These are phyloP conservation scores for Nasonia longicornis DNA, from an alignment of 1,140 invertebrate species.

Conservation along the genomic window DNA sequence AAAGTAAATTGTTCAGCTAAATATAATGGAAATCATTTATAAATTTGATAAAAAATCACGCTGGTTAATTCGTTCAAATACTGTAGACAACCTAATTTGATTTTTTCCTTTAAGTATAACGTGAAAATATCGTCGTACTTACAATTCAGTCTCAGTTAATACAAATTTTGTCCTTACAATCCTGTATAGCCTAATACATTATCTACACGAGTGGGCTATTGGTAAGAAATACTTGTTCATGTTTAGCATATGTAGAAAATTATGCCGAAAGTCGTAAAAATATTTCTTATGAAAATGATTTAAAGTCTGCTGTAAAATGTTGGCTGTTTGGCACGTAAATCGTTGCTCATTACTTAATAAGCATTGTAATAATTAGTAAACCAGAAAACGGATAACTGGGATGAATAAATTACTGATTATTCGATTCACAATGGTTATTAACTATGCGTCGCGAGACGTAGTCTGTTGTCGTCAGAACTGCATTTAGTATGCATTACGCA, in stretches of 20 bases:
- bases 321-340: conserved; percentile 18
- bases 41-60: background rate
- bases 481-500: background rate
- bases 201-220: conserved; percentile 13
- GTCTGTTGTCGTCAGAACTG: background rate
- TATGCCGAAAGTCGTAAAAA: background rate
- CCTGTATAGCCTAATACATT: conserved; percentile 13
- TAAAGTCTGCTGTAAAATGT: conserved; percentile 14
- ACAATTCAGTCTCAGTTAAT: conserved; percentile 33
- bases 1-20: background rate
- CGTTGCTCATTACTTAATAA: background rate
- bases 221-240: background rate
- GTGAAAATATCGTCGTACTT: background rate
- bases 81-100: conserved; percentile 7
- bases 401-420: conserved; percentile 4
- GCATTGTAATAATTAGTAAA: background rate
- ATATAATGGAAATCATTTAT: background rate
- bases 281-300: background rate
- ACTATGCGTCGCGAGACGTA: background rate
- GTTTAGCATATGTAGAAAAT: background rate
- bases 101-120: conserved; percentile 10
- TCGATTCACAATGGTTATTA: background rate
- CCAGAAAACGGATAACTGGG: background rate
- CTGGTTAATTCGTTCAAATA: conserved; percentile 5
- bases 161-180: conserved; percentile 27